Percentiles rank a stretch among this genome's conserved stretches.
Conservation (phyloP, 2,888 invertebrate genomes). For the Dynastes tityus region DNA sequence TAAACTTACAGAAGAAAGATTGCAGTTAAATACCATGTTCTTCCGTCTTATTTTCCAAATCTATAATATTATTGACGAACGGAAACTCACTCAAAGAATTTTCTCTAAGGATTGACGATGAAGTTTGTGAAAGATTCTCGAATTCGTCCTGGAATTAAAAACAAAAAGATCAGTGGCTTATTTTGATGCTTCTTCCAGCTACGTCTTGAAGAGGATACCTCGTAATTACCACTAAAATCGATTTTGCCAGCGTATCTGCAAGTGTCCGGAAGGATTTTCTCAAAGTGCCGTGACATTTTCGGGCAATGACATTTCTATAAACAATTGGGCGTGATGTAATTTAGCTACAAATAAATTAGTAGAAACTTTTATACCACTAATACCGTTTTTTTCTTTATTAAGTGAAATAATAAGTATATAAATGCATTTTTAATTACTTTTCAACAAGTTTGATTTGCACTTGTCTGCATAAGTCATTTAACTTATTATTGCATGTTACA, state of each 20-base stretch:
- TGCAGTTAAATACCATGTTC: slow-evolving; percentile 33
- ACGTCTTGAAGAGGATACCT: neutral
- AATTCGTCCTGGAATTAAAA: slow-evolving; percentile 26
- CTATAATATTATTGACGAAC: slow-evolving; percentile 50
- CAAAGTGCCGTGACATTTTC: slow-evolving; percentile 41
- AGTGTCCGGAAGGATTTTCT: slow-evolving; percentile 20
- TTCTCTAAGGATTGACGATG: slow-evolving; percentile 45
- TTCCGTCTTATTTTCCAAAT: slow-evolving; percentile 52
- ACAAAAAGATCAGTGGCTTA: neutral
- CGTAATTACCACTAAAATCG: neutral
- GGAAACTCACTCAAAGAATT: slow-evolving; percentile 7
- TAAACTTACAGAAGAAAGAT: neutral
- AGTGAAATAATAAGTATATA: no score
- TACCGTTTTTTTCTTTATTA: no score
- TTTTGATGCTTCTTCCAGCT: neutral
- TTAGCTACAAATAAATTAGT: no score
- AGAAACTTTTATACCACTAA: no score
- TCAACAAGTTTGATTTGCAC: no score
- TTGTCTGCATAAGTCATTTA: no score
- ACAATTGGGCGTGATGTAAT: neutral
- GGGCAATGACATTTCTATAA: neutral
- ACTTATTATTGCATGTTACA: no score
- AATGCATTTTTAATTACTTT: no score
- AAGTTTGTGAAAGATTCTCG: slow-evolving; percentile 47
- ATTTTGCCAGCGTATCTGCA: neutral